Base-by-base conservation (phyloP, 2,113 vertebrate species). In the Ranitomeya variabilis region DNA sequence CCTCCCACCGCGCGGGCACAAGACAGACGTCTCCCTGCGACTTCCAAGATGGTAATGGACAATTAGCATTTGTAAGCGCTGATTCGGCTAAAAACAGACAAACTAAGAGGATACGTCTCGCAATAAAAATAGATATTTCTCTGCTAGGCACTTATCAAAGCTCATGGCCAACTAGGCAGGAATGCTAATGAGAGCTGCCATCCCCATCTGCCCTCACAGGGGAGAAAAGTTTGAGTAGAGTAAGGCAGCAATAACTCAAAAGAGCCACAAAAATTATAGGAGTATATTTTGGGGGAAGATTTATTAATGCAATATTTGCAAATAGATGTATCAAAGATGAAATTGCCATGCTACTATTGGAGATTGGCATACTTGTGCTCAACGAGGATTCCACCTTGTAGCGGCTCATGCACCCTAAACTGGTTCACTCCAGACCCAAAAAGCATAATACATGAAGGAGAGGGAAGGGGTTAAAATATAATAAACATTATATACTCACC, bases 51-150 rank as follows among this genome's bases (percentile, higher is more conserved):
- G 23, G 67, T 88, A 88, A 88, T 82, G 87, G 87, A 88, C 87
- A 88, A 88, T 88, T 84, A 88, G 71, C 80, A 88, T 88, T 37
- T 88, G 87, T 60, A 88, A 78, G 69, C 83, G 87, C 87, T 88
- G 87, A 88, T 64, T 83, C 87, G 45, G 80, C 87, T 88, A 59
- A 88, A 88, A 88, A 84, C 80, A 88, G 80, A 84, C 74, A 88
- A 83, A 78, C 59, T 76, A 83, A 88, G 87, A 45, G 71, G 71
- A 88, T 31, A 84, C 78, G 67, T 54, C 87, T 57, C 7, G 80
- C 80, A 83, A 78, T 88, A 88, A 88, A 88, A 77, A 74, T 77
- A 88, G 87, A 83, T 78, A 84, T 88, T 88, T 88, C 87, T 88
- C 84, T 31, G 73, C 59, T 60, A 67, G 80, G 87, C 86, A 87